Conservation (phyloP, 1,140 invertebrate genomes). For the Bradysia coprophila region DNA sequence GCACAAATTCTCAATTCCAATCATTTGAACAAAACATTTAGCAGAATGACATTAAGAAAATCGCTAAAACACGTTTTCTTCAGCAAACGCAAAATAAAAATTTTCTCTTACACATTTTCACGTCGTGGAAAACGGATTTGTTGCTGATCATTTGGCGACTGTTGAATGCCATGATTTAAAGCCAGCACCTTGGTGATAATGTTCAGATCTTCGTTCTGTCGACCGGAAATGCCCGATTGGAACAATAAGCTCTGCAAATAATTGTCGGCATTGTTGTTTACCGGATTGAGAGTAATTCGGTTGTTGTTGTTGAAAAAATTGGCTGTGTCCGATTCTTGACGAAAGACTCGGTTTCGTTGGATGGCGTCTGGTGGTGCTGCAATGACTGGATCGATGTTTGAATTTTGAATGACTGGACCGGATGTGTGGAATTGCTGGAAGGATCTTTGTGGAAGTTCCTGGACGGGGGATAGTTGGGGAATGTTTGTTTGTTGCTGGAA, state of each 20-base stretch:
- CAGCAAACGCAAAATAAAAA: too few species aligned
- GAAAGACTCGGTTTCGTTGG: conserved; percentile 20
- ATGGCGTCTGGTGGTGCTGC: conserved; percentile 11
- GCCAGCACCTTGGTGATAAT: conserved; percentile 63
- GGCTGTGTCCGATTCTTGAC: conserved; percentile 25
- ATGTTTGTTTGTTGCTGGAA: conserved; percentile 9
- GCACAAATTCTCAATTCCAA: too few species aligned
- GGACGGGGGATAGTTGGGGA: conserved; percentile 12
- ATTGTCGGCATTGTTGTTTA: conserved; percentile 27
- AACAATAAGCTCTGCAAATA: conserved; percentile 42
- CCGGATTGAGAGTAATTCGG: conserved; percentile 10
- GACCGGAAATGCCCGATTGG: conserved; percentile 36
- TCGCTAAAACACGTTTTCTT: conserved; percentile 1
- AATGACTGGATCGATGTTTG: conserved; percentile 4
- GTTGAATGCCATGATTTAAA: conserved; percentile 39
- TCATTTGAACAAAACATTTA: too few species aligned
- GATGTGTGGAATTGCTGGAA: conserved; percentile 8
- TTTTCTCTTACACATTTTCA: neutral
- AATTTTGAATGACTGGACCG: neutral
- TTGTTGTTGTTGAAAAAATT: conserved; percentile 19
- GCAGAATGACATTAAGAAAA: neutral
- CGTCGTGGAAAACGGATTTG: neutral
- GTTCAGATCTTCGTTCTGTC: conserved; percentile 48
- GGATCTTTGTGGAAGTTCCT: conserved; percentile 6
- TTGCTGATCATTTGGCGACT: too few species aligned